phyloP scores from a whole-genome alignment of 2,797 vertebrate genomes.

The Lepidocolaptes lacrymiger region DNA sequence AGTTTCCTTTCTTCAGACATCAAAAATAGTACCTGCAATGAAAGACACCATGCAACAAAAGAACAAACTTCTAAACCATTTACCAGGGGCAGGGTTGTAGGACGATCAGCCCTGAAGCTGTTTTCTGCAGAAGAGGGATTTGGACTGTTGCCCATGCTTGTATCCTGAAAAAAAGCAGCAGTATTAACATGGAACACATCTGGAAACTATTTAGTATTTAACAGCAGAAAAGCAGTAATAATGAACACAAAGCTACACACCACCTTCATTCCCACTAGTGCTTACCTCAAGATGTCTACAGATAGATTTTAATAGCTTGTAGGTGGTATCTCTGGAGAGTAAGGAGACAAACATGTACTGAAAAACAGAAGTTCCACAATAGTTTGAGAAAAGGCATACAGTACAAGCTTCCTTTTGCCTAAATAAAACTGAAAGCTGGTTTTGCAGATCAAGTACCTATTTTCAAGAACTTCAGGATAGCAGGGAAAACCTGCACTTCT shows the following conservation, averaged over 20 bases:
- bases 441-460: not conserved
- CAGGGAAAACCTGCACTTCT: not conserved
- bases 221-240: not conserved
- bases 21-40: not conserved
- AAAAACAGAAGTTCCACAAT: constrained; percentile 64
- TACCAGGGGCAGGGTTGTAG: constrained; percentile 85
- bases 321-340: constrained; percentile 93
- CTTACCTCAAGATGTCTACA: constrained; percentile 90
- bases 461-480: not conserved
- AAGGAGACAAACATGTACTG: constrained; percentile 95
- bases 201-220: not conserved
- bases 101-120: constrained; percentile 80
- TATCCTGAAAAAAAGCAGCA: constrained; percentile 75
- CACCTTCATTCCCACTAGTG: not conserved
- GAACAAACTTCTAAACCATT: constrained; percentile 8
- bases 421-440: not conserved
- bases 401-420: not conserved
- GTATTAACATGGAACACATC: not conserved
- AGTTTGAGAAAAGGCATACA: not conserved
- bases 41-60: not conserved
- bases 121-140: constrained; percentile 81
- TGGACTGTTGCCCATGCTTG: constrained; percentile 84
- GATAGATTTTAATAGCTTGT: constrained; percentile 89
- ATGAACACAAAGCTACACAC: not conserved
- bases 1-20: not conserved